Evolutionary conservation across 2,888 invertebrate genomes (phyloP), one percentile per base, ranked within the genome.

Genomic region (Caenorhabditis sp.): DNA sequence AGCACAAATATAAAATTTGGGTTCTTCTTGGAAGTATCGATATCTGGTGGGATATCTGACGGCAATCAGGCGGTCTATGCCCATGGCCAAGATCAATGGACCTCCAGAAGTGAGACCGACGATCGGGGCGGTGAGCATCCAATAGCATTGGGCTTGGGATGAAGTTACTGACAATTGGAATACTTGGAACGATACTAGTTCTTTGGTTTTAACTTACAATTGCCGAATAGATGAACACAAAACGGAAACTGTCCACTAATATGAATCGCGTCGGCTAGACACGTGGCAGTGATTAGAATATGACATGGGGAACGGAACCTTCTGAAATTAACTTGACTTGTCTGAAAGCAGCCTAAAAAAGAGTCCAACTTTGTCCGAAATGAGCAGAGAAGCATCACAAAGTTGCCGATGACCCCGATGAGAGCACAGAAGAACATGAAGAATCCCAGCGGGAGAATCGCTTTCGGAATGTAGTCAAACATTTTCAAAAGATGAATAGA

Each of bases 51-150:
- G 80, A 32, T 53, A 80, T 26, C 56, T 55, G 17, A 80, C 72
- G 1, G 80, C 80, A n/a, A 80, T 80, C 0, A 80, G 43, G 37
- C 80, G n/a, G 30, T 80, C 80, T 5, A 80, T 75, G 13, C 80
- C 80, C 75, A 78, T 75, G 0, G 75, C 45, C 1, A 80, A 56
- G 30, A 78, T 78, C 17, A 80, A 37, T 0, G 80, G 80, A n/a
- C 72, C 78, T 5, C 78, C 80, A 17, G 70, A 35, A 22, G 65
- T 65, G 9, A 78, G 24, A 15, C 80, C 80, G 27, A 75, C 26
- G 0, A 80, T 22, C 7, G 80, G 80, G 20, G 78, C 9, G 0
- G 55, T 68, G 9, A 78, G 53, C 52, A 78, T 71, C 56, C 63
- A 78, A 46, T 50, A 80, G 22, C 80, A 80, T 39, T 78, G 58